Conservation (phyloP, 2,888 invertebrate species). For the Thymelicus sylvestris region DNA sequence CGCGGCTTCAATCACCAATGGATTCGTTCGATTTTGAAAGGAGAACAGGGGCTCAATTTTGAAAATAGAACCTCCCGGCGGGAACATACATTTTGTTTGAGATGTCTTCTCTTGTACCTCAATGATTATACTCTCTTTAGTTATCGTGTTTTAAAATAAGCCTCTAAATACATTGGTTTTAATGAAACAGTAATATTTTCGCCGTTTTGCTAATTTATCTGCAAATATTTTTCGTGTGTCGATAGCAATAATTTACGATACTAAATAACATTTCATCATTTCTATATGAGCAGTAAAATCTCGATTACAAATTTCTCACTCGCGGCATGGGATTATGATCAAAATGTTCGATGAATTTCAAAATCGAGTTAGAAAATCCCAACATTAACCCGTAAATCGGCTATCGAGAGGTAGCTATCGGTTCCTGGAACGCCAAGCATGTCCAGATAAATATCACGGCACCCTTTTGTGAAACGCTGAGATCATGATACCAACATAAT, state of each 20-base stretch:
- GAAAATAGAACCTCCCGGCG: too few species aligned
- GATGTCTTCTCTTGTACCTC: too few species aligned
- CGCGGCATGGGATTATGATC: background rate
- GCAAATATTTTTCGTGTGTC: too few species aligned
- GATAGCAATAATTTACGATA: background rate
- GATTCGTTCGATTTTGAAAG: too few species aligned
- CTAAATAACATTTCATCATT: background rate
- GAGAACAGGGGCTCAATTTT: too few species aligned
- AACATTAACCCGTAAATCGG: background rate
- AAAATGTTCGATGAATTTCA: background rate
- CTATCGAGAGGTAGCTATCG: constrained; percentile 11
- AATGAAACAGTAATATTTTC: too few species aligned
- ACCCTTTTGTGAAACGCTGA: constrained; percentile 18
- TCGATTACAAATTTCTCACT: background rate
- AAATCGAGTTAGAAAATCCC: background rate
- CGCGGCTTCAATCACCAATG: too few species aligned
- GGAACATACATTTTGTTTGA: too few species aligned
- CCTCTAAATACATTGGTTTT: too few species aligned
- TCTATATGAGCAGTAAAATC: background rate
- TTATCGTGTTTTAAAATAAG: too few species aligned
- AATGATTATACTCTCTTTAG: too few species aligned
- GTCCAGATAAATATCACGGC: constrained; percentile 24
- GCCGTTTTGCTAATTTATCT: too few species aligned
- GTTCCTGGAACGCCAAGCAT: constrained; percentile 26
- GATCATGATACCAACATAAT: constrained; percentile 18